Evolutionary conservation across 2,888 invertebrate genomes (phyloP), one percentile per base, ranked within the genome.

Genomic region (Drosophila robusta): DNA sequence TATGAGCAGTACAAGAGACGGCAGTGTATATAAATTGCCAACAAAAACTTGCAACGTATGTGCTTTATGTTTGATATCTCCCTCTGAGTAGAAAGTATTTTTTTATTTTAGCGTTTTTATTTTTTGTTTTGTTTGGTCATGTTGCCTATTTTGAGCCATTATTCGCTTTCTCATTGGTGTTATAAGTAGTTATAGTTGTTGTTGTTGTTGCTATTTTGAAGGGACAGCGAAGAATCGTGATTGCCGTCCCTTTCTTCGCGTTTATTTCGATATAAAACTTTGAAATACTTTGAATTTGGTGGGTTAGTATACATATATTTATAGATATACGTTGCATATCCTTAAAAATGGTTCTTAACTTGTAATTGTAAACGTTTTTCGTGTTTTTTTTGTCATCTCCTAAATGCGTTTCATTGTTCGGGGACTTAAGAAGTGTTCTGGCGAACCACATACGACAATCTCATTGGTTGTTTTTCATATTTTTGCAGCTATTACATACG

Each of bases 221-320:
- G 55, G 64, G 52, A 46, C 68, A 51, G 38, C 65, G 3, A 8
- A 1, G 47, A 36, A 32, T 63, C 26, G 65, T 61, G 41, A 47
- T 73, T 58, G 77, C 55, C 56, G 55, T 12, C 50, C 54, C 41
- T 46, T 50, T 39, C 18, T 34, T 50, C 78, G 57, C 62, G 57
- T 57, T 60, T 70, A 42, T 51, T 36, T 54, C 46, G 60, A 67
- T 87, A 83, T 78, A 84, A 89, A 88, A 89, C 81, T 63, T 80
- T 89, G 89, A 89, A 86, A 89, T 86, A 89, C 86, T 89, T 88
- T 89, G 89, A 89, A 88, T 85, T 86, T 86, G 86, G 86, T 86
- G 86, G 86, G 86, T 89, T 86, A 89, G 85, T 86, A 86, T 83
- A 87, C 87, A 87, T 84, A 84, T 87, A 89, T 78, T 87, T 79